Base-by-base conservation (phyloP, 2,888 invertebrate genomes). In the Cynaeus angustus region DNA sequence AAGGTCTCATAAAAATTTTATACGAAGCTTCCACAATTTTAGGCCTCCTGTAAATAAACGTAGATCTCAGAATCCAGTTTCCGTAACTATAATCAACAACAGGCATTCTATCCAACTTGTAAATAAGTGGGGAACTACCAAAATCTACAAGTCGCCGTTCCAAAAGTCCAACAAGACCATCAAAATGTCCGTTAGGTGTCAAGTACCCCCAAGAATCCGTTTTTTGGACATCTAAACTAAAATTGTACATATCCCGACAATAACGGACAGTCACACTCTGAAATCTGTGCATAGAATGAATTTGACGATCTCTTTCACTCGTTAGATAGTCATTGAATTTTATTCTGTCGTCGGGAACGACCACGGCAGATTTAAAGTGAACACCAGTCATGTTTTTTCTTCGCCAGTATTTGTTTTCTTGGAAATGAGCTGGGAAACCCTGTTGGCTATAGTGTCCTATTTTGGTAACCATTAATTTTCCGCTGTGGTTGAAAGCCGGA, bases 21-120 rank as follows among this genome's bases (percentile, higher is more conserved):
- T 87, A 88, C 75, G 89, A 87, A 14, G 88, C 87, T 43, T 87
- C 86, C 0, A 88, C 86, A 41, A 87, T 86, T 74, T 89, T 89
- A 0, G 92, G 92, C 79, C 91, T 91, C 0, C 91, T 89, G 77
- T 92, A 90, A 68, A 92, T 88, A 78, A 92, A 91, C 48, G 88
- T 86, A 1, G 90, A 88, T 69, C 92, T 89, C 62, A 89, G 86
- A 72, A 87, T 85, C 89, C 90, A 91, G 10, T 89, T 88, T 74
- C 89, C 88, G 3, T 88, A 87, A 21, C 89, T 88, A 72, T 89
- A 83, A 73, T 82, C 82, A 3, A 83, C 76, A 28, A 78, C 73
- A 1, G 83, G 84, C 50, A 85, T 66, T 75, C 92, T 86, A 76
- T 92, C 91, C n/a, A 85, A 80, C 78, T 90, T 88, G 79, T 88